Conservation (phyloP, 1,140 invertebrate genomes). For the Aphidius gifuensis region DNA sequence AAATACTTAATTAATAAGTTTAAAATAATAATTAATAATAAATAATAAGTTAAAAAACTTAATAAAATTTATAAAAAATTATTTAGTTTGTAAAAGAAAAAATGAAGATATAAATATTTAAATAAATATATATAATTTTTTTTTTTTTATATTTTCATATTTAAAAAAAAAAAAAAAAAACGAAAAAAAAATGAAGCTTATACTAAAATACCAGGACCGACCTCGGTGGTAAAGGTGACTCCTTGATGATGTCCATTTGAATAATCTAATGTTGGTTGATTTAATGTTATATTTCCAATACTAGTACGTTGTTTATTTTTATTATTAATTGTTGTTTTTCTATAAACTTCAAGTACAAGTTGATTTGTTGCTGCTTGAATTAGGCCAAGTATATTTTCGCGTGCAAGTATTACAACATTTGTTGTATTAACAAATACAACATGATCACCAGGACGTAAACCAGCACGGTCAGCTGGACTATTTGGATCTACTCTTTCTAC, state of each 20-base stretch:
- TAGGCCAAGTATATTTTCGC: slow-evolving; percentile 75
- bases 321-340: slow-evolving; percentile 51
- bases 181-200: slow-evolving; percentile 14
- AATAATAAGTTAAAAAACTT: slow-evolving; percentile 5
- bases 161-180: not conserved
- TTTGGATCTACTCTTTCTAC: slow-evolving; percentile 82
- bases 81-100: too few species aligned
- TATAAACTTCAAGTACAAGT: slow-evolving; percentile 74
- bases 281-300: slow-evolving; percentile 40
- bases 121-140: too few species aligned
- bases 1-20: too few species aligned
- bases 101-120: too few species aligned
- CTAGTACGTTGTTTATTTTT: slow-evolving; percentile 38
- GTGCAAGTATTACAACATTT: slow-evolving; percentile 77
- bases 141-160: too few species aligned
- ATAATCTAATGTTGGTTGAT: slow-evolving; percentile 35
- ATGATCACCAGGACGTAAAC: slow-evolving; percentile 77
- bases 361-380: slow-evolving; percentile 74
- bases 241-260: slow-evolving; percentile 62
- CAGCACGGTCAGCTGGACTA: slow-evolving; percentile 75
- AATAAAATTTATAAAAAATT: too few species aligned
- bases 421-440: slow-evolving; percentile 82
- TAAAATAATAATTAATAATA: slow-evolving; percentile 6
- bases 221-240: slow-evolving; percentile 81
- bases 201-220: slow-evolving; percentile 66